phyloP scores from a whole-genome alignment of 2,113 vertebrate species.

The Steatornis caripensis region DNA sequence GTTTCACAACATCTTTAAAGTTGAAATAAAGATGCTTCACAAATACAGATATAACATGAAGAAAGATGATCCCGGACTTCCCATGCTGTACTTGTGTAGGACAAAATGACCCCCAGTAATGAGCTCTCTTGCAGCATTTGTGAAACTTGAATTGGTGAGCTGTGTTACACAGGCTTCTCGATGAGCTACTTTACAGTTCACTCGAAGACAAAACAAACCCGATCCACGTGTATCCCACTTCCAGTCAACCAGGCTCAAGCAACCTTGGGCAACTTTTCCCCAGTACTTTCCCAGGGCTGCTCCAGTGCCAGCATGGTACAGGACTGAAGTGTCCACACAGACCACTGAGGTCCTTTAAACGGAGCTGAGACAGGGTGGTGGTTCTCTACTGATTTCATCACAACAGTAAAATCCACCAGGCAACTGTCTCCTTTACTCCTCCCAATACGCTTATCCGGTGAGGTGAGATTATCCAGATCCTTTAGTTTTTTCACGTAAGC shows the following conservation, averaged over 20 bases:
- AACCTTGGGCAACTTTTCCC: neutral
- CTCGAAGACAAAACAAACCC: neutral
- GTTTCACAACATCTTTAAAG: neutral
- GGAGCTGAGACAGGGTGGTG: fast-evolving
- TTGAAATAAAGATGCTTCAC: neutral
- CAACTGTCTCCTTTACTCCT: neutral
- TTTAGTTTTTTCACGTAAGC: neutral
- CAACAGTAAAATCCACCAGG: neutral
- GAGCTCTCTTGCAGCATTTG: neutral
- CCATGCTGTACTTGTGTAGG: neutral
- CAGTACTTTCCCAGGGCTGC: neutral
- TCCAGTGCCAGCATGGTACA: neutral
- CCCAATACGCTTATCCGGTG: neutral
- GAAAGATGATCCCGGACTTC: neutral
- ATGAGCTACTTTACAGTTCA: neutral
- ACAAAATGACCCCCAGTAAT: neutral
- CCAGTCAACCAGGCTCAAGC: neutral
- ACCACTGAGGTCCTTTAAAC: neutral
- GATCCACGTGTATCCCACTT: neutral
- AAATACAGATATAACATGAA: neutral
- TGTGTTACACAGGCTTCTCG: neutral
- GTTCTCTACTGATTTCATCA: neutral
- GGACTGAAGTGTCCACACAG: neutral
- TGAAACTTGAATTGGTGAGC: neutral
- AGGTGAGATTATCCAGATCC: neutral